phyloP scores from a whole-genome alignment of 2,113 vertebrate genomes.

The Macrotus californicus region DNA sequence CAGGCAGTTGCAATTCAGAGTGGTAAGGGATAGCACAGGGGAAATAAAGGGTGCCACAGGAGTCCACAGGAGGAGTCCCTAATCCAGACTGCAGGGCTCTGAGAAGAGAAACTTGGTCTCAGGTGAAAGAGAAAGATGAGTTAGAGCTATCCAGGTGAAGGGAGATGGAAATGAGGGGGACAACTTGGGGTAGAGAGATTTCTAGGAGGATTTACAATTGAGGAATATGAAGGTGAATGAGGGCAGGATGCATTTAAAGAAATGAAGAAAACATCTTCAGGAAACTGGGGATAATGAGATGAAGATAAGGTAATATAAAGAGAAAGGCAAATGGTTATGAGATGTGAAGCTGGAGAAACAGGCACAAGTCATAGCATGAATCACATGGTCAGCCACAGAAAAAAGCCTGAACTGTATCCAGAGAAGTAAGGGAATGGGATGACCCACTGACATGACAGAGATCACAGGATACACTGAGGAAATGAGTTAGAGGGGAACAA shows the following conservation, averaged over 20 bases:
- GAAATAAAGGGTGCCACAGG: rapidly evolving
- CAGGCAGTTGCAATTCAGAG: rapidly evolving
- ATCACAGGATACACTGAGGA: background rate
- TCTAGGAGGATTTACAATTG: background rate
- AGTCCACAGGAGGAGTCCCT: too few relatives aligned
- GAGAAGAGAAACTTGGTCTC: background rate
- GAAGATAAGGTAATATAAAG: background rate
- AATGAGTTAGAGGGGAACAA: background rate
- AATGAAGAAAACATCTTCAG: background rate
- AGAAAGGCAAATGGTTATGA: background rate
- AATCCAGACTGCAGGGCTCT: background rate
- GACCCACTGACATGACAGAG: rapidly evolving
- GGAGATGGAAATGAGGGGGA: background rate
- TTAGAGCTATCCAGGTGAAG: background rate
- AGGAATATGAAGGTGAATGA: background rate
- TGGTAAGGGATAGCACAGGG: rapidly evolving
- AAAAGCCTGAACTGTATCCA: background rate
- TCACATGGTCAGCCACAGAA: background rate
- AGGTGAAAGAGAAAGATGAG: background rate
- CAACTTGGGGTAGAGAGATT: background rate
- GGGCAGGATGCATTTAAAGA: background rate
- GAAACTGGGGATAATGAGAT: background rate
- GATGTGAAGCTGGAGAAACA: background rate
- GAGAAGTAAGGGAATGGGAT: background rate
- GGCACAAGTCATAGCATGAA: background rate